Base-by-base conservation (phyloP, 2,797 vertebrate species). In the Cacajao melanocephalus region DNA sequence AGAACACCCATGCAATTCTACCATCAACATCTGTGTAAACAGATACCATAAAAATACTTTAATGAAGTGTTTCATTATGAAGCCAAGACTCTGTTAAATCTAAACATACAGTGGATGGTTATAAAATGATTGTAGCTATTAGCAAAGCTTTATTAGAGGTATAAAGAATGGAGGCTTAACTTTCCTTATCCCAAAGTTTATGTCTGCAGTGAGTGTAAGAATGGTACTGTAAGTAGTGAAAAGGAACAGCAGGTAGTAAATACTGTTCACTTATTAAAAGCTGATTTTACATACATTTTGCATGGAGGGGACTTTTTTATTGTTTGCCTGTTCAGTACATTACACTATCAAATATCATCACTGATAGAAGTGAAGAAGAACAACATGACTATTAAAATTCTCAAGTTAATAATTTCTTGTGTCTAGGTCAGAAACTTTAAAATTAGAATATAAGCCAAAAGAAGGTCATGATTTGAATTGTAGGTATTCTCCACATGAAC, bases 391-490 rank as follows among this genome's bases (percentile, higher is more conserved):
- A 75, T 73, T 93, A 73, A 90, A 82, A 88, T 92, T 76, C 36
- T 75, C 64, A 3, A 87, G 61, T 57, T 73, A 93, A 94, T 90
- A 57, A 4, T 94, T 87, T 93, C 52, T 17, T 57, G 70, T 67
- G 70, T 95, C 57, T 88, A 92, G 90, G 82, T 96, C 75, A 87
- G 64, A 83, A 91, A 96, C 36, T 79, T 84, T 90, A 82, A 94
- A 88, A 92, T 82, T 39, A 75, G 52, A 94, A 84, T 36, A 20
- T 9, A 88, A 94, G 39, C 12, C 52, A 81, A 64, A 90, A 84
- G 26, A 97, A 97, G 78, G 88, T 96, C 86, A 76, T 44, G 19
- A 96, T 97, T 97, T 97, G 58, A 97, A 95, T 89, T 97, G 96
- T 39, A 96, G 73, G 93, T 97, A 92, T 88, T 64, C 55, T 88